Evolutionary conservation across 1,140 invertebrate genomes (phyloP), one percentile per base, ranked within the genome.

Genomic region (Chrysopa pallens): DNA sequence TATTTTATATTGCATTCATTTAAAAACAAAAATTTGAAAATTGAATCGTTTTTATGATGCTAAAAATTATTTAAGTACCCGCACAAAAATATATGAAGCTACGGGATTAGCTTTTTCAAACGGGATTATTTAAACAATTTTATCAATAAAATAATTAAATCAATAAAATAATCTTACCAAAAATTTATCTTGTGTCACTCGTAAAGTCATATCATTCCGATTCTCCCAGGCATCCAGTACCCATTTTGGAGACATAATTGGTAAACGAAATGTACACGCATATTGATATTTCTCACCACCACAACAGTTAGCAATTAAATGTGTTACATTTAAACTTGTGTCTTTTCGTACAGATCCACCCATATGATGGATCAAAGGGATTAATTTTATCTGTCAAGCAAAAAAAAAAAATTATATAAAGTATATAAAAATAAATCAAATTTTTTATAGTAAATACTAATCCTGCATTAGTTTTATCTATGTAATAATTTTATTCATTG

Each of bases 261-360:
- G 87, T 50, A 89, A 75, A 14, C 83, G 77, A 60, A 93, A 86
- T 42, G 81, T 83, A 31, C 84, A 78, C 39, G 93, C 91, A 60
- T 84, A 85, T 54, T 74, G 70, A 56, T 85, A 87, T 67, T 96
- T 95, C 52, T 88, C 80, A 45, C 91, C 89, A 36, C 77, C 76
- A 52, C 80, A 81, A 55, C 74, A 72, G 53, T 83, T 84, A 39
- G 90, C 86, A 49, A 97, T 85, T 35, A 98, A 69, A 70, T 96
- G 91, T 38, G 91, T 96, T 43, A 90, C 80, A 58, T 84, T 88
- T 13, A 72, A 69, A 43, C 75, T 78, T 68, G 90, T 80, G 51
- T 93, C 87, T 63, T 84, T 87, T 39, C 88, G 72, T 50, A 95
- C 83, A 53, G 84, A 91, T 12, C 90, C 91, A 47, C 88, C 89